phyloP scores from a whole-genome alignment of 2,797 vertebrate species.

The Lates japonicus region DNA sequence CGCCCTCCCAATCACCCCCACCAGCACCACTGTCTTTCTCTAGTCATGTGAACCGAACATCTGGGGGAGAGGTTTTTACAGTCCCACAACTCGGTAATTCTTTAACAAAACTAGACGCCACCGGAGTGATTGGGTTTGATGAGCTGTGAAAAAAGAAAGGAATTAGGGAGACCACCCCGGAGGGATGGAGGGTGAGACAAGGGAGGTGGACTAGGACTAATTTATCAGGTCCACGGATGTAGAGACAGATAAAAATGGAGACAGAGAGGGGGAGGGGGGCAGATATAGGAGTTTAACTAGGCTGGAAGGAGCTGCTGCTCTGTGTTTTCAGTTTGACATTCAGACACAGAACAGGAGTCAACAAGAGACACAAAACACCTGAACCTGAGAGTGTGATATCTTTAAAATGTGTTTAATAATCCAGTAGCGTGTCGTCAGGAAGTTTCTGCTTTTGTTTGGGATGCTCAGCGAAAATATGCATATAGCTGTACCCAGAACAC shows the following conservation, averaged over 20 bases:
- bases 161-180: not conserved
- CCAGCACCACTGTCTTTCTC: constrained; percentile 54
- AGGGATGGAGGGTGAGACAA: constrained; percentile 5
- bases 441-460: too few relatives aligned
- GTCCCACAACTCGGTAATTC: constrained; percentile 55
- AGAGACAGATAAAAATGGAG: not conserved
- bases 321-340: not conserved
- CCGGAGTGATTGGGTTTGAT: constrained; percentile 68
- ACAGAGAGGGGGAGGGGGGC: not conserved
- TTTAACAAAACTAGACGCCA: constrained; percentile 65
- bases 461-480: too few relatives aligned
- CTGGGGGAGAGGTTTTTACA: constrained; percentile 53
- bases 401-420: too few relatives aligned
- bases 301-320: not conserved
- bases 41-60: constrained; percentile 62
- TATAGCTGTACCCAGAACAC: too few relatives aligned
- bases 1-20: not conserved
- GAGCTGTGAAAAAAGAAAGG: constrained; percentile 65
- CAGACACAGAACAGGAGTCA: not conserved
- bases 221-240: constrained; percentile 22
- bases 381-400: not conserved
- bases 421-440: too few relatives aligned
- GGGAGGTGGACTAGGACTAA: constrained; percentile 16
- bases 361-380: not conserved
- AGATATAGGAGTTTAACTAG: not conserved